These are phyloP conservation scores for Phaedon cochleariae DNA, from an alignment of 2,888 invertebrate species.

Conservation along the genomic window DNA sequence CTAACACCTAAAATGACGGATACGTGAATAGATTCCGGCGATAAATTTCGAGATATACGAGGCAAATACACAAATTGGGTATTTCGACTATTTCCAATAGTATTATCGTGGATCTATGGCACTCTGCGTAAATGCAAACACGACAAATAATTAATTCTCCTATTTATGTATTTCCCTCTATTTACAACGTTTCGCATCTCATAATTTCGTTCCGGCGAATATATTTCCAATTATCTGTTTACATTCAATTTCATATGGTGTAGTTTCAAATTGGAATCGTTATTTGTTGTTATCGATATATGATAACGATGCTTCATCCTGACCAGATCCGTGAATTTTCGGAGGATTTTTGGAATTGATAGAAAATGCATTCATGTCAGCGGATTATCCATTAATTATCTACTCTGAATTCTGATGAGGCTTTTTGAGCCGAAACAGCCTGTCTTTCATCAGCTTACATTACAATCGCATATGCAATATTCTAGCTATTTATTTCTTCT, in stretches of 20 bases:
- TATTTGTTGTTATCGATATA: conserved; percentile 17
- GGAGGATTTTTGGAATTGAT: too few relatives aligned
- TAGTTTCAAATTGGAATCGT: conserved; percentile 38
- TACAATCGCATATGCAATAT: too few relatives aligned
- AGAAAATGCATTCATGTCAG: too few relatives aligned
- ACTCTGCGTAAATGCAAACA: not conserved
- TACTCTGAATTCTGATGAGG: too few relatives aligned
- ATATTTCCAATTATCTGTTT: conserved; percentile 38
- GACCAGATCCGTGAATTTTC: too few relatives aligned
- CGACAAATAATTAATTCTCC: conserved; percentile 8
- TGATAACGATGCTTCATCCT: too few relatives aligned
- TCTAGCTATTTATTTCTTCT: too few relatives aligned
- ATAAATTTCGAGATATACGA: not conserved
- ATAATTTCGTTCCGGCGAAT: conserved; percentile 34
- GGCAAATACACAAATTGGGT: not conserved
- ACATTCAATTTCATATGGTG: conserved; percentile 36
- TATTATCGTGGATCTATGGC: not conserved
- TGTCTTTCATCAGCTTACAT: too few relatives aligned
- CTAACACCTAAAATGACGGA: too few relatives aligned
- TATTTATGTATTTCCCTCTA: conserved; percentile 5
- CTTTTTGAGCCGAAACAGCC: too few relatives aligned
- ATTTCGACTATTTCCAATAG: not conserved
- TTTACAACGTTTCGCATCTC: conserved; percentile 28
- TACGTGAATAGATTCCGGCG: too few relatives aligned
- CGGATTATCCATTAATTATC: too few relatives aligned